Evolutionary conservation across 2,113 vertebrate species (phyloP).

Genomic region (Cochlearius cochlearius): DNA sequence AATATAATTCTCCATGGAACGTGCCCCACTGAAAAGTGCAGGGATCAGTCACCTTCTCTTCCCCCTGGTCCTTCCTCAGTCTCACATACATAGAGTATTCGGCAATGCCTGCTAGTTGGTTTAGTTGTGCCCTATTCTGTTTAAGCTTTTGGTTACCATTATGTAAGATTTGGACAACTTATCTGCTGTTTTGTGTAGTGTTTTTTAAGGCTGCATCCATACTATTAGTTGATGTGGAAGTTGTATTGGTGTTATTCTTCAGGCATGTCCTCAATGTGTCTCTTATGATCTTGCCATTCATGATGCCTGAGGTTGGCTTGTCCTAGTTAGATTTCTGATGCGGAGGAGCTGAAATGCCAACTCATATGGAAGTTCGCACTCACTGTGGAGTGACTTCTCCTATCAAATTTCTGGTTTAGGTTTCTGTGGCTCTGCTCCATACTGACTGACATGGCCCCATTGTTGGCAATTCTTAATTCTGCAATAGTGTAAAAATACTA

Average conservation of each 20-base stretch:
- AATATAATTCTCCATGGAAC: background rate
- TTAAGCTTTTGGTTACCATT: background rate
- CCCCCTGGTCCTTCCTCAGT: background rate
- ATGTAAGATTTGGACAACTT: background rate
- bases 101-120: background rate
- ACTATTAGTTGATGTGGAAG: background rate
- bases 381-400: background rate
- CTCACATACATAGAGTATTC: background rate
- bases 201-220: background rate
- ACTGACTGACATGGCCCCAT: accelerated
- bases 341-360: background rate
- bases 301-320: background rate
- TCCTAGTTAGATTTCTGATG: background rate
- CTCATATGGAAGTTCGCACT: background rate
- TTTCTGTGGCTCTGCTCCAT: background rate
- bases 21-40: background rate
- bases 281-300: background rate
- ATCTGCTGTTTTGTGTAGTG: background rate
- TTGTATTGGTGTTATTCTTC: background rate
- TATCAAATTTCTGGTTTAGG: background rate
- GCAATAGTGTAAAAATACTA: background rate
- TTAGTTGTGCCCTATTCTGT: background rate
- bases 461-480: background rate
- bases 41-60: background rate
- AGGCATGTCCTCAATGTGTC: background rate